Percentiles rank a stretch among this genome's conserved stretches.
phyloP scores from a whole-genome alignment of 2,113 vertebrate species.

The Ovis canadensis region DNA sequence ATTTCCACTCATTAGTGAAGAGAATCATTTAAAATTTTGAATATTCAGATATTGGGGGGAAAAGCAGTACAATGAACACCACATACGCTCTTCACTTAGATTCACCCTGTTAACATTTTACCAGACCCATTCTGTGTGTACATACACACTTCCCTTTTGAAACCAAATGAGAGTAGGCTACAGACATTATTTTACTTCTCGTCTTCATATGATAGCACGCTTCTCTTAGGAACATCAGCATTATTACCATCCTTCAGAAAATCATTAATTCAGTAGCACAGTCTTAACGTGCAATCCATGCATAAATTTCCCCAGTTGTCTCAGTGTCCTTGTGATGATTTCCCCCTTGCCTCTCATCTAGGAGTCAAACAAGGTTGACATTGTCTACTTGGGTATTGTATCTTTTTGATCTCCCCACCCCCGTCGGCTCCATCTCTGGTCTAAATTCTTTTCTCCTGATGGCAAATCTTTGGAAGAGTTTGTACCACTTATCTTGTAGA shows the following conservation, averaged over 20 bases:
- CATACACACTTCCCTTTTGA: not conserved
- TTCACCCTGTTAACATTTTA: not conserved
- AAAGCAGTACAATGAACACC: not conserved
- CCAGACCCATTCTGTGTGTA: not conserved
- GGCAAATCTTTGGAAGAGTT: not conserved
- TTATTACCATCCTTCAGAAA: not conserved
- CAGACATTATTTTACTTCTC: not conserved
- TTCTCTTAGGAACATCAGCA: not conserved
- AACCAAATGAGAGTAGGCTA: not conserved
- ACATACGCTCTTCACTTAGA: not conserved
- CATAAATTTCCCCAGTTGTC: not conserved
- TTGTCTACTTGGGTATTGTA: not conserved
- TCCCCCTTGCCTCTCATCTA: not conserved
- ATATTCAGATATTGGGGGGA: not conserved
- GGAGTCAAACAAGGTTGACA: not conserved
- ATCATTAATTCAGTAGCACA: not conserved
- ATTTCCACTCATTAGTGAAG: not conserved
- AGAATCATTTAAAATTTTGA: constrained; percentile 10
- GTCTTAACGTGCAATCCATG: not conserved
- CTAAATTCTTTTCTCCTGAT: not conserved
- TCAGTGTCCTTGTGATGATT: not conserved
- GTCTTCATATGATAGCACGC: not conserved
- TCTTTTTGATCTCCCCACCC: not conserved
- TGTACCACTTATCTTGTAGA: not conserved
- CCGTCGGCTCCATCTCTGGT: not conserved